These are phyloP conservation scores for Chlamydotis undulata DNA, from an alignment of 2,113 vertebrate genomes.

Conservation along the genomic window DNA sequence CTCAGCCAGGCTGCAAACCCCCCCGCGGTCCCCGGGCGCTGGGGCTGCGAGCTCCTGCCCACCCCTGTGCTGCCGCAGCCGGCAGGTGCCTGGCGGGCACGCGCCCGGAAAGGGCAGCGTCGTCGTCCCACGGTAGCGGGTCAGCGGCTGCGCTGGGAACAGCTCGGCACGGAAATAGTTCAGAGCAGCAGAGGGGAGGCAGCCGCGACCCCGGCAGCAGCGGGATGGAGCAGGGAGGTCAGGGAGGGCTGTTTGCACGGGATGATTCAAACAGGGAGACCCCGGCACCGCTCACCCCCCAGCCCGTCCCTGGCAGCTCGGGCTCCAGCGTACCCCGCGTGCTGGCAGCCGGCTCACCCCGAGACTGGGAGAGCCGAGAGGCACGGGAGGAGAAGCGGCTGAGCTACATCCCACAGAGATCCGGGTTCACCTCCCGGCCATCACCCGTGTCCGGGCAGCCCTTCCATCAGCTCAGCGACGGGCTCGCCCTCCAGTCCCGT, in stretches of 20 bases:
- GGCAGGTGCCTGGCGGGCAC: neutral
- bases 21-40: neutral
- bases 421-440: neutral
- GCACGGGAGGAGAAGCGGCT: neutral
- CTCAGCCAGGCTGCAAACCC: neutral
- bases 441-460: neutral
- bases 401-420: neutral
- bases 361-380: neutral
- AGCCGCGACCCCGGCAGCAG: neutral
- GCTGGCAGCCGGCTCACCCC: neutral
- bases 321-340: neutral
- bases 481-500: neutral
- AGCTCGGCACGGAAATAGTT: neutral
- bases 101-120: neutral
- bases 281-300: neutral
- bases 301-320: neutral
- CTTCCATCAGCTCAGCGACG: accelerated
- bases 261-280: neutral
- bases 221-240: neutral
- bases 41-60: accelerated
- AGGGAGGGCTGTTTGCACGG: neutral
- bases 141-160: neutral
- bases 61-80: neutral
- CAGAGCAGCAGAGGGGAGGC: neutral
- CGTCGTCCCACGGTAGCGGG: neutral